A percentile compares a stretch with the other conserved stretches of the same genome.
Conservation (phyloP, 2,888 invertebrate genomes). For the Epinotia brunnichana region DNA sequence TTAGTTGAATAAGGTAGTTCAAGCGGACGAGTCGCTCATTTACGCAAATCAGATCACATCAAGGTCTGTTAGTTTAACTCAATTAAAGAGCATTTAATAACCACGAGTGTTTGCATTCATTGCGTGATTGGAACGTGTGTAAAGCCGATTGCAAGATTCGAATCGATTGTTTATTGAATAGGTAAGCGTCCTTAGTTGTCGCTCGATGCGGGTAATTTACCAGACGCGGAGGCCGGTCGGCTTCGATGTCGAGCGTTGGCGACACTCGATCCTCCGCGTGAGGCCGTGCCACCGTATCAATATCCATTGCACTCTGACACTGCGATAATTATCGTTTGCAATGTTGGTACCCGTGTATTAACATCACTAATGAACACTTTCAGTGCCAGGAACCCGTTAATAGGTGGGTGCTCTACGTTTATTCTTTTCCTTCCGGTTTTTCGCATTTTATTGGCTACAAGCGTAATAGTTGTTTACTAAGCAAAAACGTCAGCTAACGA, state of each 20-base stretch:
- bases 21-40: not conserved
- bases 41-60: constrained; percentile 11
- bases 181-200: constrained; percentile 18
- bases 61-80: constrained; percentile 19
- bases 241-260: constrained; percentile 20
- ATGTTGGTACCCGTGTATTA: too few relatives aligned
- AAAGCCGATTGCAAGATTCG: constrained; percentile 20
- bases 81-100: constrained; percentile 23
- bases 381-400: too few relatives aligned
- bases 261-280: constrained; percentile 21
- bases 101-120: constrained; percentile 23
- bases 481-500: too few relatives aligned
- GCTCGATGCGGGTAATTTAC: constrained; percentile 7
- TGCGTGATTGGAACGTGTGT: constrained; percentile 16
- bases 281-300: constrained; percentile 21
- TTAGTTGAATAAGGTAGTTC: constrained; percentile 2
- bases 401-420: too few relatives aligned
- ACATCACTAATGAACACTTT: too few relatives aligned
- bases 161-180: constrained; percentile 9
- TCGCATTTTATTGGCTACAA: too few relatives aligned
- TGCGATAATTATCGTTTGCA: not conserved
- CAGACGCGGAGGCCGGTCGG: constrained; percentile 11
- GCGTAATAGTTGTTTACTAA: too few relatives aligned
- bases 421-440: too few relatives aligned
- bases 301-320: constrained; percentile 29